A percentile compares a stretch with the other conserved stretches of the same genome.
Evolutionary conservation across 2,797 vertebrate species (phyloP).

Genomic region (Eulemur rubriventer): DNA sequence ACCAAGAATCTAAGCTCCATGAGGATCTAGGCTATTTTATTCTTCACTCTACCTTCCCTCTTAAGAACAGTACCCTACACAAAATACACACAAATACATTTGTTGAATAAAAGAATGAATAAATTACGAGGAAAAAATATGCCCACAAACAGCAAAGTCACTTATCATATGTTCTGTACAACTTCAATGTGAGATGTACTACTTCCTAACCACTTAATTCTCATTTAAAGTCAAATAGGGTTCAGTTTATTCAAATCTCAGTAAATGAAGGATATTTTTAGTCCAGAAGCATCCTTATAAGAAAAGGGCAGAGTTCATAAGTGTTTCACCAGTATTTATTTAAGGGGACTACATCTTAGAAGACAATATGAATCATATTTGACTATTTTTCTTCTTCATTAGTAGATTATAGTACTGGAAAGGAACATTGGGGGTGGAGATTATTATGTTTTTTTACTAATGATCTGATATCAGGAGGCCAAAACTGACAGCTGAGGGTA

Average conservation of each 20-base stretch:
- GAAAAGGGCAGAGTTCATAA: not conserved
- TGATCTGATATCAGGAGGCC: not conserved
- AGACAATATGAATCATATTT: not conserved
- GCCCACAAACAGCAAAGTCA: not conserved
- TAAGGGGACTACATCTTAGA: not conserved
- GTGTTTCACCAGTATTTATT: not conserved
- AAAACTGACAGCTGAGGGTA: not conserved
- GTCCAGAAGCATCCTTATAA: not conserved
- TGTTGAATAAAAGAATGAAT: slow-evolving; percentile 19
- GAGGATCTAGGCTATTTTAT: slow-evolving; percentile 9
- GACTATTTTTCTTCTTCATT: not conserved
- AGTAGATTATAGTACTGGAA: not conserved
- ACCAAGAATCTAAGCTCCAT: slow-evolving; percentile 38
- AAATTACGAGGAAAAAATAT: slow-evolving; percentile 34
- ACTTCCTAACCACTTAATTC: slow-evolving; percentile 20
- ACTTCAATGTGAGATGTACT: not conserved
- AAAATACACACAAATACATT: not conserved
- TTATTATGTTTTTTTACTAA: not conserved
- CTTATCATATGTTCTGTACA: not conserved
- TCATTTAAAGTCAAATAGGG: slow-evolving; percentile 17
- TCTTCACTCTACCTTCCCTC: not conserved
- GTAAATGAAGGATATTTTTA: slow-evolving; percentile 5
- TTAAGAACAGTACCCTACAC: not conserved
- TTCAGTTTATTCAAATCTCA: not conserved
- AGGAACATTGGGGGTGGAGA: not conserved